phyloP scores from a whole-genome alignment of 2,113 vertebrate genomes.

The Leucosticte australis region DNA sequence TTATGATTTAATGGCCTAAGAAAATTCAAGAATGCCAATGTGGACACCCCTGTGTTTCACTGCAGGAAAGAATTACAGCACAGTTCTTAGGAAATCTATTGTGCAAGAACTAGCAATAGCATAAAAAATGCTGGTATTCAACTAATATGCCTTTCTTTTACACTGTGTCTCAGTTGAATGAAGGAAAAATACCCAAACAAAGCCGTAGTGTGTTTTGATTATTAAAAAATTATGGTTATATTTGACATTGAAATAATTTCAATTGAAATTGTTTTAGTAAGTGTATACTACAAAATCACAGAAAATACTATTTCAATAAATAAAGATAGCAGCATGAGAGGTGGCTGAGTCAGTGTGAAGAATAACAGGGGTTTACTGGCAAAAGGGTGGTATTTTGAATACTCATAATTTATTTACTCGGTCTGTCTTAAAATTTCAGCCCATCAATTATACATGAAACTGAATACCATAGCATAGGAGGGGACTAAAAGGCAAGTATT shows the following conservation, averaged over 20 bases:
- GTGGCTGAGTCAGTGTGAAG: constrained; percentile 28
- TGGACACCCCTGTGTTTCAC: constrained; percentile 56
- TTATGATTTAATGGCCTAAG: constrained; percentile 52
- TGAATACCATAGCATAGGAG: constrained; percentile 29
- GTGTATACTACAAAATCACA: background rate
- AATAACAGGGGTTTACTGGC: constrained; percentile 37
- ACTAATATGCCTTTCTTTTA: constrained; percentile 14
- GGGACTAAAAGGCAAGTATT: background rate
- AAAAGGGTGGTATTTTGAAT: constrained; percentile 65
- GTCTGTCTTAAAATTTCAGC: constrained; percentile 61
- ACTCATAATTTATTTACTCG: constrained; percentile 72
- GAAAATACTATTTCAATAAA: constrained; percentile 11
- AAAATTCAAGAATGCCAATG: constrained; percentile 53
- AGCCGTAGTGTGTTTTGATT: constrained; percentile 8
- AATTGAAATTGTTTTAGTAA: background rate
- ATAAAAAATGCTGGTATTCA: constrained; percentile 29
- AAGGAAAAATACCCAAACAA: constrained; percentile 15
- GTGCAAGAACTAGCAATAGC: constrained; percentile 13
- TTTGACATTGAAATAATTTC: background rate
- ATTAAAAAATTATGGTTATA: constrained; percentile 15
- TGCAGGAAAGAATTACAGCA: constrained; percentile 53
- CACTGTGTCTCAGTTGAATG: background rate
- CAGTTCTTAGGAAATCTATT: constrained; percentile 46
- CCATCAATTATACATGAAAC: constrained; percentile 65
- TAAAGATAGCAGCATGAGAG: background rate